A percentile compares a stretch with the other conserved stretches of the same genome.
Evolutionary conservation across 2,113 vertebrate genomes (phyloP).

Genomic region (Thermophis baileyi): DNA sequence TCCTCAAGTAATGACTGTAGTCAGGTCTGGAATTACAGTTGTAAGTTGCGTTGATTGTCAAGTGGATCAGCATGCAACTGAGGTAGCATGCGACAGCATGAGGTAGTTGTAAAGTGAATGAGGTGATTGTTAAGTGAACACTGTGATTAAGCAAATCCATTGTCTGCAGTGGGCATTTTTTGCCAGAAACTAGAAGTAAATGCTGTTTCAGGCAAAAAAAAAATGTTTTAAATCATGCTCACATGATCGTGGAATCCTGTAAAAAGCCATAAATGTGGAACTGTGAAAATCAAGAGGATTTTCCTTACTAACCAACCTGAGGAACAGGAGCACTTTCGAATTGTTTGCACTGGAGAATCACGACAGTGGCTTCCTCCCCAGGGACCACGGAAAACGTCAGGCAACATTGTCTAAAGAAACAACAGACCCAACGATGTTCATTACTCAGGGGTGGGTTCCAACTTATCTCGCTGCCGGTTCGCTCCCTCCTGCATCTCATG

Average conservation of each 20-base stretch:
- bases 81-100: too few relatives aligned
- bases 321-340: constrained; percentile 83
- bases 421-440: constrained; percentile 25
- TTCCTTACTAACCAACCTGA: constrained; percentile 71
- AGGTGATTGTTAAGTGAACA: not conserved
- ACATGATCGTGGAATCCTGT: not conserved
- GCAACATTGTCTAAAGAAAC: constrained; percentile 88
- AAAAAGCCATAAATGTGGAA: not conserved
- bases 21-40: not conserved
- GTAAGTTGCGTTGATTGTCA: not conserved
- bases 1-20: not conserved
- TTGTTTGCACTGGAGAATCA: constrained; percentile 92
- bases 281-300: not conserved
- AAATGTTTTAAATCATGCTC: not conserved
- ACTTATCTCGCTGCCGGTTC: too few relatives aligned
- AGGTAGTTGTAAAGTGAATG: not conserved
- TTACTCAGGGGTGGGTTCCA: too few relatives aligned
- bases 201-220: not conserved
- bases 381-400: constrained; percentile 88
- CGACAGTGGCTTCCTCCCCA: constrained; percentile 94
- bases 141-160: not conserved
- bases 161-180: not conserved
- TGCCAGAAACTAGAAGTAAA: not conserved
- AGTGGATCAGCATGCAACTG: too few relatives aligned
- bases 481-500: too few relatives aligned